Percentiles rank a stretch among this genome's conserved stretches.
Evolutionary conservation across 2,113 vertebrate species (phyloP).

Genomic region (Nothocercus julius): DNA sequence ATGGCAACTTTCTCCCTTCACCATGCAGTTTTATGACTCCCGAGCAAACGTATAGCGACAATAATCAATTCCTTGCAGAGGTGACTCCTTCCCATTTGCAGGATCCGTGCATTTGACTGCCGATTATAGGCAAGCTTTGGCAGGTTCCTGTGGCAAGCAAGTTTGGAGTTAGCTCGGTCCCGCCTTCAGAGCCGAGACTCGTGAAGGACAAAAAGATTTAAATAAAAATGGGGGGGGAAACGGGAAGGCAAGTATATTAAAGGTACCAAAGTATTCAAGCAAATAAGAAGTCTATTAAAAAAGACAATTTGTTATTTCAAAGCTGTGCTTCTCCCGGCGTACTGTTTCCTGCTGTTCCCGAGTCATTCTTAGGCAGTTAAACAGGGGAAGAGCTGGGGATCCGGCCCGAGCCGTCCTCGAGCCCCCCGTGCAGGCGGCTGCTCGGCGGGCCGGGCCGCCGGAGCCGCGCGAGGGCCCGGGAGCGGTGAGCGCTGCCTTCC

Average conservation of each 20-base stretch:
- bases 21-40: not conserved
- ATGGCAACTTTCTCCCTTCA: not conserved
- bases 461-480: slow-evolving; percentile 47
- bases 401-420: not conserved
- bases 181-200: slow-evolving; percentile 53
- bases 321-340: not conserved
- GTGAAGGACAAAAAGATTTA: slow-evolving; percentile 52
- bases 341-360: not conserved
- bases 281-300: not conserved
- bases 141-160: slow-evolving; percentile 66
- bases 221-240: not conserved
- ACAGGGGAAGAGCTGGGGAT: not conserved
- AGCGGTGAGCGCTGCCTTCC: not conserved
- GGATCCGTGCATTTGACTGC: slow-evolving; percentile 52
- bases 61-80: slow-evolving; percentile 33
- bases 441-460: not conserved
- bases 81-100: slow-evolving; percentile 42
- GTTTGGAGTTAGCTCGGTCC: slow-evolving; percentile 52
- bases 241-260: not conserved
- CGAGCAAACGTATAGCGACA: not conserved
- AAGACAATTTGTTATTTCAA: not conserved
- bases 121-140: slow-evolving; percentile 71
- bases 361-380: not conserved
- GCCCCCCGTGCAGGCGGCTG: not conserved
- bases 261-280: not conserved